phyloP scores from a whole-genome alignment of 2,113 vertebrate species.

The Callionymus lyra region DNA sequence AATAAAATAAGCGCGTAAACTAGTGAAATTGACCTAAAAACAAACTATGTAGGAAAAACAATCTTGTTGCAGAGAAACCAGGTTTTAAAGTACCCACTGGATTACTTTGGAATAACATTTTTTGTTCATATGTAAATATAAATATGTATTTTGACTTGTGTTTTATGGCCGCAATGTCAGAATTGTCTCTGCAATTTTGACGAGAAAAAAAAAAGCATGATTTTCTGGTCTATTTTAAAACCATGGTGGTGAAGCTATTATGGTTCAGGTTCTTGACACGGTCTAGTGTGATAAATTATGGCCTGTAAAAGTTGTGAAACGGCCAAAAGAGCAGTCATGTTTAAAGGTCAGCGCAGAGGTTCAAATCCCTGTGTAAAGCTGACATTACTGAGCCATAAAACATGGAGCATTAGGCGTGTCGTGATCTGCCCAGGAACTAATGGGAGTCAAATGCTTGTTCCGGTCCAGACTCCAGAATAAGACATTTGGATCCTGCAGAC shows the following conservation, averaged over 20 bases:
- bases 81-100: too few species aligned
- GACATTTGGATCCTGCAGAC: conserved; percentile 3
- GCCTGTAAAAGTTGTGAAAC: conserved; percentile 18
- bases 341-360: conserved; percentile 42
- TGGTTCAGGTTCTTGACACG: conserved; percentile 10
- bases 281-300: conserved; percentile 27
- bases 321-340: conserved; percentile 31
- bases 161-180: too few species aligned
- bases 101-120: too few species aligned
- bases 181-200: too few species aligned
- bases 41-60: too few species aligned
- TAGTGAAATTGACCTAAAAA: too few species aligned
- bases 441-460: conserved; percentile 13
- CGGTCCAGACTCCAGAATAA: conserved; percentile 1
- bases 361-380: conserved; percentile 50
- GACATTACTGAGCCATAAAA: conserved; percentile 48
- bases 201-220: too few species aligned
- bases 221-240: too few species aligned
- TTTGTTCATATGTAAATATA: too few species aligned
- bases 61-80: too few species aligned
- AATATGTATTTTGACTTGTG: too few species aligned
- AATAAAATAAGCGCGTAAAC: too few species aligned
- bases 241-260: conserved; percentile 8
- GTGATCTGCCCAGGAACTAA: conserved; percentile 18
- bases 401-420: conserved; percentile 44